These are phyloP conservation scores for Nannoperca obscura DNA, from an alignment of 2,797 vertebrate species.

Conservation along the genomic window DNA sequence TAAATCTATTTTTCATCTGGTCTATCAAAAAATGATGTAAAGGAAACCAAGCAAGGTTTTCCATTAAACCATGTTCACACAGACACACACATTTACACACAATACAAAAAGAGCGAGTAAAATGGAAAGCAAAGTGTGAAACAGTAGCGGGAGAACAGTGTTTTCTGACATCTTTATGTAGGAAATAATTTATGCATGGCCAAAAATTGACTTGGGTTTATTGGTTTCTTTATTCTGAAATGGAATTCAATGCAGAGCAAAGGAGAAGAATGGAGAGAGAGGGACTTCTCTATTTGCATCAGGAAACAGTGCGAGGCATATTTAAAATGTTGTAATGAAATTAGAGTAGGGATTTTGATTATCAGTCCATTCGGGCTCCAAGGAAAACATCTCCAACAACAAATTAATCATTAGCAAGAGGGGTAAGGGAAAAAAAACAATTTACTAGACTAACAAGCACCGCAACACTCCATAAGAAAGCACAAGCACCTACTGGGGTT, in stretches of 20 bases:
- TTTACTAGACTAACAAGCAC: conserved; percentile 69
- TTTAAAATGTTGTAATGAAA: conserved; percentile 59
- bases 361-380: conserved; percentile 44
- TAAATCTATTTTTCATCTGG: conserved; percentile 83
- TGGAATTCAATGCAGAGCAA: conserved; percentile 16
- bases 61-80: conserved; percentile 70
- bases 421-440: conserved; percentile 48
- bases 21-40: conserved; percentile 82
- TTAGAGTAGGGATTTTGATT: conserved; percentile 61
- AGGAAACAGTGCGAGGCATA: conserved; percentile 42
- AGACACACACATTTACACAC: conserved; percentile 34
- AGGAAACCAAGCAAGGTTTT: conserved; percentile 71
- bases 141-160: conserved; percentile 47
- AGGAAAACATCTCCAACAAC: conserved; percentile 63
- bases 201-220: conserved; percentile 59
- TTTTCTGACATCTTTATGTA: conserved; percentile 63
- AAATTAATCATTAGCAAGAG: conserved; percentile 74
- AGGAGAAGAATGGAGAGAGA: conserved; percentile 22
- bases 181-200: conserved; percentile 57
- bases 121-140: conserved; percentile 54
- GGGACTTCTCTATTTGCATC: conserved; percentile 31
- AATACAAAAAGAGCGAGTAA: conserved; percentile 42
- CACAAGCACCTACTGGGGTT: conserved; percentile 40
- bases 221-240: conserved; percentile 62
- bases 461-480: conserved; percentile 34